Evolutionary conservation across 1,140 invertebrate genomes (phyloP).

Genomic region (Wiebesia pumilae): DNA sequence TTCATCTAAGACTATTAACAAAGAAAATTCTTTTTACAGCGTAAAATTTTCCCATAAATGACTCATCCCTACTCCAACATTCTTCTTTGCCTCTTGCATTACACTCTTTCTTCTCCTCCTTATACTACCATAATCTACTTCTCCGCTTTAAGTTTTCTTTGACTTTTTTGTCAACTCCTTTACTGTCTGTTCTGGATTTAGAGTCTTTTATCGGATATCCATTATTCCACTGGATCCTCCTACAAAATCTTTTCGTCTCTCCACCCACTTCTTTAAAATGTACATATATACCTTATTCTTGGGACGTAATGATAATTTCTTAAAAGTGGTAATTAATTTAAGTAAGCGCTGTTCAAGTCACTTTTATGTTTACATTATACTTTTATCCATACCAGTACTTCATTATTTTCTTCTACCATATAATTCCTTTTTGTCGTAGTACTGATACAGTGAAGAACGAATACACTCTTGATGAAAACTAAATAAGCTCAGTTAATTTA

Average conservation of each 20-base stretch:
- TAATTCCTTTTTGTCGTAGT: background rate
- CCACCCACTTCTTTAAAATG: background rate
- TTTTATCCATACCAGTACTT: background rate
- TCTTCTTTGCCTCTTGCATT: background rate
- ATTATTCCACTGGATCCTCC: constrained; percentile 30
- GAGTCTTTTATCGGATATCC: constrained; percentile 49
- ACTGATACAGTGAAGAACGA: background rate
- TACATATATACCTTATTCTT: background rate
- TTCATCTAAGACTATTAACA: background rate
- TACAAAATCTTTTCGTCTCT: background rate
- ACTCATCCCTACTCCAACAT: background rate
- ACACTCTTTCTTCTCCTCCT: background rate
- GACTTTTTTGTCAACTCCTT: constrained; percentile 32
- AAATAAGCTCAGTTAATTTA: constrained; percentile 41
- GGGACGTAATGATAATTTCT: constrained; percentile 16
- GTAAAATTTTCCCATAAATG: constrained; percentile 14
- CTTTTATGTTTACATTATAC: constrained; percentile 45
- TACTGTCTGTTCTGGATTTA: constrained; percentile 25
- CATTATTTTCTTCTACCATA: background rate
- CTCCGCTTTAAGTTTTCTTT: constrained; percentile 29
- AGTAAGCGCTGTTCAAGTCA: constrained; percentile 16
- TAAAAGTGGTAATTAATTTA: background rate
- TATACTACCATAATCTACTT: constrained; percentile 18
- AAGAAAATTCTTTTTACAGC: constrained; percentile 8
- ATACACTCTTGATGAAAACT: constrained; percentile 37